phyloP scores from a whole-genome alignment of 2,888 invertebrate species.

The Macrosoma leucophasiata region DNA sequence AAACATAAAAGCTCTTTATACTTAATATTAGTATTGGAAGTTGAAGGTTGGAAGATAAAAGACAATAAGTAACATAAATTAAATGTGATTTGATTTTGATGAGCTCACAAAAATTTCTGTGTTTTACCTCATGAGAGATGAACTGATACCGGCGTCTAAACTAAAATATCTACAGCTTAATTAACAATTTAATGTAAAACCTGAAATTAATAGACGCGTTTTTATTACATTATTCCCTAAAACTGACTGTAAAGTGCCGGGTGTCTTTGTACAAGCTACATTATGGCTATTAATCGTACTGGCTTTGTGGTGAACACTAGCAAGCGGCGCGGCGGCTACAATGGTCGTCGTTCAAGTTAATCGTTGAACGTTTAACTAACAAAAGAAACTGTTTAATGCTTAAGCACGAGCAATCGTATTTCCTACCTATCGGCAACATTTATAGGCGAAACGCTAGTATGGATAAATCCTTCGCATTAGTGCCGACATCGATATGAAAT shows the following conservation, averaged over 20 bases:
- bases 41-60: too few species aligned
- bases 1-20: too few species aligned
- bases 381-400: conserved; percentile 68
- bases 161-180: too few species aligned
- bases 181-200: too few species aligned
- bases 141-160: too few species aligned
- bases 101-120: too few species aligned
- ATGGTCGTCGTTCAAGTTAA: conserved; percentile 47
- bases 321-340: conserved; percentile 38
- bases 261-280: conserved; percentile 23
- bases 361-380: conserved; percentile 54
- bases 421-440: conserved; percentile 43
- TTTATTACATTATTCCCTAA: conserved; percentile 10
- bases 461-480: conserved; percentile 38
- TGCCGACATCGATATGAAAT: conserved; percentile 28
- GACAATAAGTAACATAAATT: too few species aligned
- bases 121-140: too few species aligned
- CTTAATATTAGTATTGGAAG: too few species aligned
- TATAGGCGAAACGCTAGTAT: conserved; percentile 32
- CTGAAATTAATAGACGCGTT: too few species aligned
- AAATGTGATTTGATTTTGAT: too few species aligned
- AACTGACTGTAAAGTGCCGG: conserved; percentile 21
- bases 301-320: conserved; percentile 36
- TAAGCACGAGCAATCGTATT: conserved; percentile 56
- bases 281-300: conserved; percentile 33